phyloP scores from a whole-genome alignment of 1,140 invertebrate species.

The Drosophila tsacasi region DNA sequence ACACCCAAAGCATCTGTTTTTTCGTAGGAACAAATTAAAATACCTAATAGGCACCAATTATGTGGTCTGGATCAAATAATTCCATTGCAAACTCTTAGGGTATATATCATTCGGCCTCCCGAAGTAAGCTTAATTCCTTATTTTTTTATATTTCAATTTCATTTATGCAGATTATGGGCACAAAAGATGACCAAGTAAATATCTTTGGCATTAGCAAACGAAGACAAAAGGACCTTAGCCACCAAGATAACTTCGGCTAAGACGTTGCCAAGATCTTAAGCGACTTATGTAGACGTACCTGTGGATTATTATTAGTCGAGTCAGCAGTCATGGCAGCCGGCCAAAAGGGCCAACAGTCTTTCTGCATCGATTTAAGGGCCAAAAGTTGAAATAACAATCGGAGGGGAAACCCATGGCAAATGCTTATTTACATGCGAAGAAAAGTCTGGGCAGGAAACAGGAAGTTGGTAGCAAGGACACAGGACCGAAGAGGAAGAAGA shows the following conservation, averaged over 20 bases:
- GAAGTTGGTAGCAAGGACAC: constrained; percentile 7
- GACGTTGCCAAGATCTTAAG: constrained; percentile 64
- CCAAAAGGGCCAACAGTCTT: constrained; percentile 13
- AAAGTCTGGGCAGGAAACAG: constrained; percentile 18
- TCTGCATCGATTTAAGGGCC: constrained; percentile 13
- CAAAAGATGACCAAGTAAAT: constrained; percentile 23
- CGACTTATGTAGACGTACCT: constrained; percentile 43
- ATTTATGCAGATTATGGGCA: constrained; percentile 16
- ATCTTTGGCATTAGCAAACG: constrained; percentile 6
- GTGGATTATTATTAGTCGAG: constrained; percentile 31
- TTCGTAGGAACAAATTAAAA: too few species aligned
- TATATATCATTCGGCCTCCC: too few species aligned
- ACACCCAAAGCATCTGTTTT: too few species aligned
- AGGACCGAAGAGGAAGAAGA: constrained; percentile 24
- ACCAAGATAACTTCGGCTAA: constrained; percentile 33
- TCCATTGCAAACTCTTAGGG: too few species aligned
- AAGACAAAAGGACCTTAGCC: constrained; percentile 5
- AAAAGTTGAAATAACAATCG: constrained; percentile 46
- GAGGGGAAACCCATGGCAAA: constrained; percentile 24
- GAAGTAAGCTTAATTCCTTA: too few species aligned
- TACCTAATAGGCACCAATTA: too few species aligned
- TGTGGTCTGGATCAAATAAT: too few species aligned
- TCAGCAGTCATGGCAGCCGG: constrained; percentile 41
- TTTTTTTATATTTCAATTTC: constrained; percentile 20
- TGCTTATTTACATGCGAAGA: constrained; percentile 67